Evolutionary conservation across 1,140 invertebrate genomes (phyloP).

Genomic region (Acromyrmex heyeri): DNA sequence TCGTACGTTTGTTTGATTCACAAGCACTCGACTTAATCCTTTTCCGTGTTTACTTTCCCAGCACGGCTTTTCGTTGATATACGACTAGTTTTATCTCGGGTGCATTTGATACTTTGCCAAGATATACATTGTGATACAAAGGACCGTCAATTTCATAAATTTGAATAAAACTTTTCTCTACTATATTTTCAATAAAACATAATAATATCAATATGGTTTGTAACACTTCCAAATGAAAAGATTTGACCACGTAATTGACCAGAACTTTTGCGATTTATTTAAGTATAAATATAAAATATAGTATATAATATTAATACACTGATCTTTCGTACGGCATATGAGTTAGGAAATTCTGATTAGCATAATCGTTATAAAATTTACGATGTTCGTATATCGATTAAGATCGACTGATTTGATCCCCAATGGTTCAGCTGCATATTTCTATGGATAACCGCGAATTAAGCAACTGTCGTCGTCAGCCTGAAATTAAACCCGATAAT

Average conservation of each 20-base stretch:
- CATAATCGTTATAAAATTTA: slow-evolving; percentile 64
- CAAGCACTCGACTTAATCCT: slow-evolving; percentile 72
- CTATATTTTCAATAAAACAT: not conserved
- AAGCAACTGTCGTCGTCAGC: slow-evolving; percentile 27
- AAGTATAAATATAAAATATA: not conserved
- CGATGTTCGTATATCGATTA: slow-evolving; percentile 36
- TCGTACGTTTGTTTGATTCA: slow-evolving; percentile 59
- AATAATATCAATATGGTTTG: not conserved
- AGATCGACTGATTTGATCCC: slow-evolving; percentile 43
- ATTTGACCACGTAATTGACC: not conserved
- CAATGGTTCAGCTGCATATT: slow-evolving; percentile 63
- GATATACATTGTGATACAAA: not conserved
- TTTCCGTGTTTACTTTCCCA: slow-evolving; percentile 71
- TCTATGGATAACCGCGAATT: not conserved
- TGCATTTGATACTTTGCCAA: slow-evolving; percentile 9
- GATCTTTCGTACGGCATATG: not conserved
- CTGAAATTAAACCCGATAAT: slow-evolving; percentile 53
- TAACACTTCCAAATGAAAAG: not conserved
- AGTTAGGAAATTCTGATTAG: slow-evolving; percentile 36
- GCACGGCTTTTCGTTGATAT: slow-evolving; percentile 16
- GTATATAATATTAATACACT: not conserved
- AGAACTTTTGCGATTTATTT: not conserved
- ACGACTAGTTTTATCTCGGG: slow-evolving; percentile 49
- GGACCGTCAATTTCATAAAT: slow-evolving; percentile 40
- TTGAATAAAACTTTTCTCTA: not conserved